These are phyloP conservation scores for Tetrax tetrax DNA, from an alignment of 2,113 vertebrate species.

Conservation along the genomic window DNA sequence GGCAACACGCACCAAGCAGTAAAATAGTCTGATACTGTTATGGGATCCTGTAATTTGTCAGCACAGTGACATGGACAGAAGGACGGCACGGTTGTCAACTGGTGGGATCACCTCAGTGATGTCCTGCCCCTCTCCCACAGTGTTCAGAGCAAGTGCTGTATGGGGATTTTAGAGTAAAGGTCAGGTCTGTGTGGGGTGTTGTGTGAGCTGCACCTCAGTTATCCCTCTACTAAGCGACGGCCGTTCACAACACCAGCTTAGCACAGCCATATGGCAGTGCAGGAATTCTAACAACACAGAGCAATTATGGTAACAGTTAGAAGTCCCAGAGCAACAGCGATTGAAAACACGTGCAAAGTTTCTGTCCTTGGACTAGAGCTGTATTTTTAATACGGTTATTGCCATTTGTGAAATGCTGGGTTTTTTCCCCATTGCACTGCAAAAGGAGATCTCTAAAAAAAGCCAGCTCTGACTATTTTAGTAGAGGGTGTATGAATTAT, in stretches of 20 bases:
- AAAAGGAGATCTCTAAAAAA: not conserved
- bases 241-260: not conserved
- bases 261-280: not conserved
- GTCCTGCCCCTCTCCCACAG: not conserved
- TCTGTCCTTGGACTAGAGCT: not conserved
- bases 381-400: not conserved
- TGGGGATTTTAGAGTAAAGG: not conserved
- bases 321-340: not conserved
- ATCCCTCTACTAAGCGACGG: not conserved
- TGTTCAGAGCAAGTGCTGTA: not conserved
- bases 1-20: not conserved
- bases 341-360: not conserved
- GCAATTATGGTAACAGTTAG: not conserved
- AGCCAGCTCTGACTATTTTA: not conserved
- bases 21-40: not conserved
- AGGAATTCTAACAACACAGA: not conserved
- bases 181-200: not conserved
- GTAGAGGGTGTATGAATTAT: not conserved
- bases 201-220: not conserved
- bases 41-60: not conserved
- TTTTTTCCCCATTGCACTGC: not conserved
- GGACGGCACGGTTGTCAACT: not conserved
- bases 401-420: not conserved
- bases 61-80: not conserved
- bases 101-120: not conserved